Evolutionary conservation across 2,888 invertebrate species (phyloP).

Genomic region (Hartigia nigra): DNA sequence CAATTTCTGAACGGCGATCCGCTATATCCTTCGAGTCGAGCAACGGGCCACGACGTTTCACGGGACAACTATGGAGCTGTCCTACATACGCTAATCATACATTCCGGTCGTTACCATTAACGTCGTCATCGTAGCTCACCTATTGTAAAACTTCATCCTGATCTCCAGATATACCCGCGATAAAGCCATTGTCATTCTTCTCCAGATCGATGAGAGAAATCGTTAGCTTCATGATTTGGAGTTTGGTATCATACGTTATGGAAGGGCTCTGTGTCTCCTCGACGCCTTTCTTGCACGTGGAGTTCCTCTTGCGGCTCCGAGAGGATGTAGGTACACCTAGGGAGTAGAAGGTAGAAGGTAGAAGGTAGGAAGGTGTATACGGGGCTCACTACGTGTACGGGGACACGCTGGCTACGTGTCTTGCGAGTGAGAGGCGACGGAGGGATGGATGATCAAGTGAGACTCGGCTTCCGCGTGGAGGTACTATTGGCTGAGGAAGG

Average conservation of each 20-base stretch:
- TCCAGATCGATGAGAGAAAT: not conserved
- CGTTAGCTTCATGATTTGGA: not conserved
- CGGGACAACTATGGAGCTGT: constrained; percentile 25
- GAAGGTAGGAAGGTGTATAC: constrained; percentile 3
- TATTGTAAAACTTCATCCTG: not conserved
- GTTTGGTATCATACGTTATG: not conserved
- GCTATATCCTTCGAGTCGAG: constrained; percentile 14
- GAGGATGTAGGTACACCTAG: not conserved
- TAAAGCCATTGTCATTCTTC: not conserved
- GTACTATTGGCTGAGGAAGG: constrained; percentile 15
- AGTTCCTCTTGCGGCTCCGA: not conserved
- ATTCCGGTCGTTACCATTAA: constrained; percentile 21
- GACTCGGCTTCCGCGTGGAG: constrained; percentile 48
- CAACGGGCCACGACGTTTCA: constrained; percentile 22
- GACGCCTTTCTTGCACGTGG: not conserved
- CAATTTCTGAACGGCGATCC: constrained; percentile 13
- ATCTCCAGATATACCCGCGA: not conserved
- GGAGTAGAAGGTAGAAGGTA: not conserved
- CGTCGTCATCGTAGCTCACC: not conserved
- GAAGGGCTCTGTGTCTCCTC: not conserved
- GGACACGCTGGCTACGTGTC: constrained; percentile 26
- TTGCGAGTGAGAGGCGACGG: constrained; percentile 29
- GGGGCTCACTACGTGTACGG: constrained; percentile 19
- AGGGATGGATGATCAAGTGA: constrained; percentile 43
- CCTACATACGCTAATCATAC: constrained; percentile 22